Evolutionary conservation across 2,888 invertebrate genomes (phyloP).

Genomic region (Pandemis cinnamomeana): DNA sequence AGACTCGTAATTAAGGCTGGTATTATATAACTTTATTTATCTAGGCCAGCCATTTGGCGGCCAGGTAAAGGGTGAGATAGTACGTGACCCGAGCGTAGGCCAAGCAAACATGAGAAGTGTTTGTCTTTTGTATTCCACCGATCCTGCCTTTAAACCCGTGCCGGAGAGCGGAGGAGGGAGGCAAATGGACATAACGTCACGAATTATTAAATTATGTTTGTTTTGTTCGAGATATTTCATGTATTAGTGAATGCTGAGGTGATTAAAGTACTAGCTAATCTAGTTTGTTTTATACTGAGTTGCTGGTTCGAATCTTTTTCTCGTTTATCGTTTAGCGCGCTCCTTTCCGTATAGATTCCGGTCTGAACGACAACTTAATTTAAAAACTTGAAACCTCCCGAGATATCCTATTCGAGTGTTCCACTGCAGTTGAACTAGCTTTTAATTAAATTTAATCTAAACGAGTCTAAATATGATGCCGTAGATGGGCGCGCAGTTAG

Average conservation of each 20-base stretch:
- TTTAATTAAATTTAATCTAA: no score
- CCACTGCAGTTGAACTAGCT: no score
- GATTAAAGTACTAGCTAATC: background rate
- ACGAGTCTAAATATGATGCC: no score
- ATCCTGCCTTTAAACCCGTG: slow-evolving; percentile 3
- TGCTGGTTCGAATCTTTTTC: background rate
- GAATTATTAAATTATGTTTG: background rate
- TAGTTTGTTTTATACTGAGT: no score
- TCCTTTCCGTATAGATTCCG: no score
- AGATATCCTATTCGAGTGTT: no score
- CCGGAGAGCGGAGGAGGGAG: background rate
- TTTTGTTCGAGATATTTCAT: background rate
- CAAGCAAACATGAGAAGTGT: slow-evolving; percentile 29
- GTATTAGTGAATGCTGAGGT: background rate
- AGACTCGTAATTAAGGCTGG: background rate
- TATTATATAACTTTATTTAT: slow-evolving; percentile 2
- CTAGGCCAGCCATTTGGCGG: background rate
- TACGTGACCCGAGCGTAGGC: background rate
- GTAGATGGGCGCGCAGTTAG: no score
- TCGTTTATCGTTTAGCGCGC: background rate
- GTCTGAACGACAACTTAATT: no score
- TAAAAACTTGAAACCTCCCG: no score
- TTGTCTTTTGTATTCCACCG: slow-evolving; percentile 22
- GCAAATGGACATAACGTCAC: background rate
- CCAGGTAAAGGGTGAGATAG: slow-evolving; percentile 16